Conservation (phyloP, 2,888 invertebrate genomes). For the Caenorhabditis uteleia region DNA sequence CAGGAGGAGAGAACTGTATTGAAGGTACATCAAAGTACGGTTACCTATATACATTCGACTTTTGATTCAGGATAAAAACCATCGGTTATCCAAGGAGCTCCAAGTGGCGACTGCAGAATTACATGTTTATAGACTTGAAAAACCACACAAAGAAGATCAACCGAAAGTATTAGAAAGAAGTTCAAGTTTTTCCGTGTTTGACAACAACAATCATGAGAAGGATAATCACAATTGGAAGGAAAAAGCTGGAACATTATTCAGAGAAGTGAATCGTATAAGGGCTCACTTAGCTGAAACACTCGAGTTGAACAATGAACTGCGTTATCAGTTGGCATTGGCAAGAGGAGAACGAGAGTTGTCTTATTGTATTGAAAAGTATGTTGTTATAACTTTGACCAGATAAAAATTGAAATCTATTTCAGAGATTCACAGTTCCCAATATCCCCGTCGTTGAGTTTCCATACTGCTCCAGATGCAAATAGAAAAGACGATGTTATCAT, state of each 20-base stretch:
- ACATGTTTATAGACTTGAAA: conserved; percentile 45
- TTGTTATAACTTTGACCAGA: not conserved
- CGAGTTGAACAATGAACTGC: conserved; percentile 42
- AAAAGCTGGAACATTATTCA: conserved; percentile 62
- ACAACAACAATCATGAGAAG: conserved; percentile 8
- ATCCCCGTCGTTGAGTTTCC: conserved; percentile 36
- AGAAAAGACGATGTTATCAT: conserved; percentile 40
- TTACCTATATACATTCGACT: not conserved
- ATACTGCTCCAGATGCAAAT: conserved; percentile 28
- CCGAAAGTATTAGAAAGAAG: conserved; percentile 23
- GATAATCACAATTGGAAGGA: conserved; percentile 57
- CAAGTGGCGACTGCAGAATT: conserved; percentile 45
- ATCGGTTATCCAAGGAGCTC: conserved; percentile 40
- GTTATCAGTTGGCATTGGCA: conserved; percentile 58
- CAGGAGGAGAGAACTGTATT: conserved; percentile 48
- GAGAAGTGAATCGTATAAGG: conserved; percentile 59
- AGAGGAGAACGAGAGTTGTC: conserved; percentile 64
- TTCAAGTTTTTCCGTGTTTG: conserved; percentile 28
- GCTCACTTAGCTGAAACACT: conserved; percentile 41
- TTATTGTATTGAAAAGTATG: conserved; percentile 33
- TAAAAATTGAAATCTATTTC: not conserved
- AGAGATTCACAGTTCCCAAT: conserved; percentile 29
- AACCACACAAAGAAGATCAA: conserved; percentile 32
- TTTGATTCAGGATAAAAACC: conserved; percentile 40
- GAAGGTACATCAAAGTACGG: conserved; percentile 20